Conservation (phyloP, 2,113 vertebrate species). For the Poeciliopsis retropinna region DNA sequence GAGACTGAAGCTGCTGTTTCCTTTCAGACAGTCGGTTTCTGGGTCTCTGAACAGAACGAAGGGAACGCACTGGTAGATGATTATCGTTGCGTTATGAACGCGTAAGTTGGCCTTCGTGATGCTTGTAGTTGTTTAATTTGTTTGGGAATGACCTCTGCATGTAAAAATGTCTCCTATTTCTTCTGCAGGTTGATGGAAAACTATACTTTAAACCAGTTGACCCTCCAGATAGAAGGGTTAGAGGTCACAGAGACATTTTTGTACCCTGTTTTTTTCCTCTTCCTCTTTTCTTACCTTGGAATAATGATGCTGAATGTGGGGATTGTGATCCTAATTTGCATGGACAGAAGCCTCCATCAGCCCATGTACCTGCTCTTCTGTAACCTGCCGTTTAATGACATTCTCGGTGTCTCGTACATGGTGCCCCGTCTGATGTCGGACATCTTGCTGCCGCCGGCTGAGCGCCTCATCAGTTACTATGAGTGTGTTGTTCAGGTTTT, state of each 20-base stretch:
- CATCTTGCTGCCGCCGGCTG: slow-evolving; percentile 33
- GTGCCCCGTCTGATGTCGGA: slow-evolving; percentile 50
- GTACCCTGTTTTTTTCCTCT: slow-evolving; percentile 50
- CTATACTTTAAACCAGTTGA: slow-evolving; percentile 17
- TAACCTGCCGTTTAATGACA: slow-evolving; percentile 55
- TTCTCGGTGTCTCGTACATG: slow-evolving; percentile 46
- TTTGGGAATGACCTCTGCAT: too few species aligned
- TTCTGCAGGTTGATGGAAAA: slow-evolving; percentile 16
- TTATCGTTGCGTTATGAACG: too few species aligned
- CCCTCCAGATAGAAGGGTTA: slow-evolving; percentile 61
- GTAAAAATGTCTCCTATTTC: too few species aligned
- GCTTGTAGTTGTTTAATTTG: too few species aligned
- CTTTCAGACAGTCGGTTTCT: too few species aligned
- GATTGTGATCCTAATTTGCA: slow-evolving; percentile 31
- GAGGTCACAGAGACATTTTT: slow-evolving; percentile 24
- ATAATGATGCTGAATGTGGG: slow-evolving; percentile 50
- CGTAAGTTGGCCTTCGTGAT: too few species aligned
- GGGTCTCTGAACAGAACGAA: too few species aligned
- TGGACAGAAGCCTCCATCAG: slow-evolving; percentile 45
- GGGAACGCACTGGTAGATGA: too few species aligned
- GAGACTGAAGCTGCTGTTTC: too few species aligned
- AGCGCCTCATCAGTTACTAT: slow-evolving; percentile 54
- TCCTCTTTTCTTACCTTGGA: slow-evolving; percentile 56
- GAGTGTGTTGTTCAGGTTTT: slow-evolving; percentile 67
- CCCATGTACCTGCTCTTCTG: slow-evolving; percentile 66